Conservation (phyloP, 2,113 vertebrate species). For the Oxyruncus cristatus region DNA sequence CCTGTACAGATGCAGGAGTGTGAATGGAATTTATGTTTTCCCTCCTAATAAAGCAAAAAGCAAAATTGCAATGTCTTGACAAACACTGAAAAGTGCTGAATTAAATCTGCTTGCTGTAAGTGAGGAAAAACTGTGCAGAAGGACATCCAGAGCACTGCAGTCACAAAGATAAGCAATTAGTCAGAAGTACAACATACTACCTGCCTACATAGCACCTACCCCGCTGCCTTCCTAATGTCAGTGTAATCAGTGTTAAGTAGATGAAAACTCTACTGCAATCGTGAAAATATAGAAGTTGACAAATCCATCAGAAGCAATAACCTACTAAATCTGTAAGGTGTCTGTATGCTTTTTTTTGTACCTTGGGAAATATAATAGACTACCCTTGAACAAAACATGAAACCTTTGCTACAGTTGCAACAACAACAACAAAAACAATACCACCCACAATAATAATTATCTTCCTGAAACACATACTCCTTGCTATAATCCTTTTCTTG, state of each 20-base stretch:
- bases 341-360: background rate
- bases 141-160: background rate
- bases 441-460: background rate
- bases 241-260: background rate
- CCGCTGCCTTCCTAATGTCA: background rate
- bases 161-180: background rate
- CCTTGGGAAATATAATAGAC: conserved; percentile 8
- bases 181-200: background rate
- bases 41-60: background rate
- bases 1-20: background rate
- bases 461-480: background rate
- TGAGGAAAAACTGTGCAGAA: background rate
- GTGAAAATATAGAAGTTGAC: background rate
- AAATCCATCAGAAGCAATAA: background rate
- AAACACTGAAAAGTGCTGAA: background rate
- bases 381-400: conserved; percentile 9
- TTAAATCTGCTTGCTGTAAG: background rate
- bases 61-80: background rate
- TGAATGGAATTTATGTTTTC: fast-evolving
- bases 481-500: background rate
- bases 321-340: background rate
- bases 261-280: background rate
- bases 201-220: background rate
- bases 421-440: background rate
- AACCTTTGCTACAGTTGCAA: background rate